Evolutionary conservation across 2,797 vertebrate species (phyloP).

Genomic region (Sarcophilus harrisii): DNA sequence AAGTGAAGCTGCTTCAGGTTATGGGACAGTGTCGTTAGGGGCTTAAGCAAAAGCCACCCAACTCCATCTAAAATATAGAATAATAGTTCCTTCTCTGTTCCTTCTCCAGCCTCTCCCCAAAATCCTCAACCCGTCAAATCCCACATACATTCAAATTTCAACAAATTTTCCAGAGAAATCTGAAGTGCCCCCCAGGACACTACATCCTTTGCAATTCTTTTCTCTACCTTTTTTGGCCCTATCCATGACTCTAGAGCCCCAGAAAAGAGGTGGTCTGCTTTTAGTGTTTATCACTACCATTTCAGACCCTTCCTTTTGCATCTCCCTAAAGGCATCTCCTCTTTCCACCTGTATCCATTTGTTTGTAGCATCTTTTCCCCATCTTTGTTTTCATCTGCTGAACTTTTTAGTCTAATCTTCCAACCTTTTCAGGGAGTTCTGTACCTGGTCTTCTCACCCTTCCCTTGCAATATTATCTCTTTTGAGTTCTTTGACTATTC

Average conservation of each 20-base stretch:
- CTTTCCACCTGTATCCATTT: too few species aligned
- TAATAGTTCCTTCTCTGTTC: background rate
- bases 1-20: background rate
- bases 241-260: background rate
- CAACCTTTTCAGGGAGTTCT: background rate
- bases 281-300: background rate
- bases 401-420: background rate
- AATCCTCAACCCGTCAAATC: background rate
- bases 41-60: background rate
- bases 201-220: background rate
- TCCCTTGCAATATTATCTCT: background rate
- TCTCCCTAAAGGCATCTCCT: too few species aligned
- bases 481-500: background rate
- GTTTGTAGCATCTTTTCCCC: background rate
- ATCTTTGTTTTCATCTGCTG: background rate
- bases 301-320: background rate
- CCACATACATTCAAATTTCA: background rate
- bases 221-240: background rate
- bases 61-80: background rate
- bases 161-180: background rate
- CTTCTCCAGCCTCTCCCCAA: background rate
- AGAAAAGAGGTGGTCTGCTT: background rate
- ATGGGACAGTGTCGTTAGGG: background rate
- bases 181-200: background rate
- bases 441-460: background rate